Evolutionary conservation across 2,888 invertebrate genomes (phyloP).

Genomic region (Operophtera brumata): DNA sequence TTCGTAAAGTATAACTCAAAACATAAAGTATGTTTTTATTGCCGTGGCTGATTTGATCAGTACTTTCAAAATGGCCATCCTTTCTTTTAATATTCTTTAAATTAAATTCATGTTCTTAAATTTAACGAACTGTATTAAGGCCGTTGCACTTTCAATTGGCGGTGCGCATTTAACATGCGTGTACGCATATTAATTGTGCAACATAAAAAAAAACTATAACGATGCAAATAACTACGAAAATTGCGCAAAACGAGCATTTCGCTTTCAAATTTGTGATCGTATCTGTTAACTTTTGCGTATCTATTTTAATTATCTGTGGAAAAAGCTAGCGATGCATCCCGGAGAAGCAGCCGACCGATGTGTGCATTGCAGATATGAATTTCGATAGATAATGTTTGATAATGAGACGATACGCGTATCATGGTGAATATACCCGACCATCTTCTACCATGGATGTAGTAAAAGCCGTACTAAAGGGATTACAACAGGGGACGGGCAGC

Average conservation of each 20-base stretch:
- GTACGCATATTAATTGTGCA: constrained; percentile 57
- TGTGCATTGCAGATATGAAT: constrained; percentile 41
- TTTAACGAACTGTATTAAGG: constrained; percentile 8
- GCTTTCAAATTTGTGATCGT: constrained; percentile 59
- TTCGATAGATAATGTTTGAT: constrained; percentile 51
- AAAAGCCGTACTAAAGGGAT: no score
- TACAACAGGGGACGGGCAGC: no score
- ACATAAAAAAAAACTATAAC: constrained; percentile 65
- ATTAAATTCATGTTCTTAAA: neutral
- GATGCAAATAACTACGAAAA: constrained; percentile 70
- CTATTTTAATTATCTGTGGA: constrained; percentile 41
- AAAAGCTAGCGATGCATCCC: constrained; percentile 70
- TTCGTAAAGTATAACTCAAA: neutral
- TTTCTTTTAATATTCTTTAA: neutral
- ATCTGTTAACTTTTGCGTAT: constrained; percentile 59
- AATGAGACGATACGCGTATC: no score
- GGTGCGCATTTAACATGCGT: constrained; percentile 66
- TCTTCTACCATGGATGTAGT: no score
- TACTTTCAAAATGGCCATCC: no score
- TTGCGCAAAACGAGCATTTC: constrained; percentile 58
- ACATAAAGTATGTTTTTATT: neutral
- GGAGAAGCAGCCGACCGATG: constrained; percentile 37
- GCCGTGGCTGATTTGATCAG: no score
- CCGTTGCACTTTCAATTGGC: constrained; percentile 52
- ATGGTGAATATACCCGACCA: no score